phyloP scores from a whole-genome alignment of 35 echinoderm and acorn worm genomes.

The Diadema setosum region DNA sequence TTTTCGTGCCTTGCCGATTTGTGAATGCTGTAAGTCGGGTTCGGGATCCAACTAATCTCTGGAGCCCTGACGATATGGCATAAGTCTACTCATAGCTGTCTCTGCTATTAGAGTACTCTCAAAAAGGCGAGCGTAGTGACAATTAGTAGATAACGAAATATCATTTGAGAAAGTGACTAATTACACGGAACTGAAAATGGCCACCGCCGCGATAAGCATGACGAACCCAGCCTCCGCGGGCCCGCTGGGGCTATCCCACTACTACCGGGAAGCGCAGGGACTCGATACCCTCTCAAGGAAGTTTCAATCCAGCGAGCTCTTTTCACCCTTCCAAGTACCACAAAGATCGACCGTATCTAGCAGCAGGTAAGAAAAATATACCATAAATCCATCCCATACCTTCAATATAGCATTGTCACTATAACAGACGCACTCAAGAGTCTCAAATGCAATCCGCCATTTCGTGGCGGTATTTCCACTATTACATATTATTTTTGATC shows the following conservation, averaged over 20 bases:
- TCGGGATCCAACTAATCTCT: background rate
- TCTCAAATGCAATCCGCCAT: too few species aligned
- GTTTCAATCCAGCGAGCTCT: slow-evolving; percentile 95
- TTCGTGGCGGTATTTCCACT: too few species aligned
- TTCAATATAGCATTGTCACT: too few species aligned
- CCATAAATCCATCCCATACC: too few species aligned
- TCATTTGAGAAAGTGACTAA: too few species aligned
- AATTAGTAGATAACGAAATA: too few species aligned
- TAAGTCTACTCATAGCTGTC: background rate
- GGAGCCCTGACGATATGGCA: background rate
- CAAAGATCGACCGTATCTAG: slow-evolving; percentile 89
- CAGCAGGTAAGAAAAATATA: slow-evolving; percentile 80
- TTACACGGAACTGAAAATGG: slow-evolving; percentile 23
- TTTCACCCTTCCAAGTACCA: slow-evolving; percentile 87
- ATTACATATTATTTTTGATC: too few species aligned
- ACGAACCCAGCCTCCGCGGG: slow-evolving; percentile 1
- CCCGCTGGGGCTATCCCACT: slow-evolving; percentile 66
- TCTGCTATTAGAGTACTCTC: background rate
- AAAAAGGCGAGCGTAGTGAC: background rate
- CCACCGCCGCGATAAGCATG: slow-evolving; percentile 37
- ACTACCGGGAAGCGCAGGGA: slow-evolving; percentile 86
- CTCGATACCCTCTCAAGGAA: slow-evolving; percentile 83
- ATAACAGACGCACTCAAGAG: too few species aligned
- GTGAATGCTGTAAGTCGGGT: too few species aligned
- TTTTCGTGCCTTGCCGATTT: too few species aligned